Evolutionary conservation across 2,888 invertebrate genomes (phyloP).

Genomic region (Lymantria monacha): DNA sequence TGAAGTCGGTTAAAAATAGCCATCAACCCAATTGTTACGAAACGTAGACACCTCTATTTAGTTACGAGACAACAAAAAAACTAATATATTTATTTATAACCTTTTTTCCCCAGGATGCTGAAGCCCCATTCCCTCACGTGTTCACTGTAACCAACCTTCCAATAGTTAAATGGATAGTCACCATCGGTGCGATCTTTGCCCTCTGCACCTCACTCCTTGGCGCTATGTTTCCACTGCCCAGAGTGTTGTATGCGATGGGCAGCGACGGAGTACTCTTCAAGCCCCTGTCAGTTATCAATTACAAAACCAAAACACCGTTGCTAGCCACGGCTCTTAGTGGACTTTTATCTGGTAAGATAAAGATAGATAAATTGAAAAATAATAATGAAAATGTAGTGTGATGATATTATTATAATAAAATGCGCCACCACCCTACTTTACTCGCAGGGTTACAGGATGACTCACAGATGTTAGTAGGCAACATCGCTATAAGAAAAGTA

Average conservation of each 20-base stretch:
- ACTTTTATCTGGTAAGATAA: conserved; percentile 84
- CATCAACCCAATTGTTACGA: no score
- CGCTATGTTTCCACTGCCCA: conserved; percentile 93
- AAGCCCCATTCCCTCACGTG: conserved; percentile 94
- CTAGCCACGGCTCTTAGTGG: conserved; percentile 90
- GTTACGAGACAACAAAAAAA: neutral
- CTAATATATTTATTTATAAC: neutral
- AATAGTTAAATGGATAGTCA: conserved; percentile 93
- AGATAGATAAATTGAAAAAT: neutral
- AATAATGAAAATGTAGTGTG: no score
- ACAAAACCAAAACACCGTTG: conserved; percentile 89
- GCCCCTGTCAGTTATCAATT: conserved; percentile 85
- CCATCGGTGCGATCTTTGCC: conserved; percentile 95
- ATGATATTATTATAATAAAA: neutral
- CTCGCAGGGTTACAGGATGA: no score
- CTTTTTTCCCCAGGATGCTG: conserved; percentile 82
- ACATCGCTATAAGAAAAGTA: no score
- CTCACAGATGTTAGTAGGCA: no score
- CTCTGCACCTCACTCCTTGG: conserved; percentile 93
- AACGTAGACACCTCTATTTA: no score
- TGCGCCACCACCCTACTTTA: no score
- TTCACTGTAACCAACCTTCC: conserved; percentile 90
- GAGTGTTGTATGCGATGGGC: conserved; percentile 95
- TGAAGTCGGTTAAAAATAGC: no score
- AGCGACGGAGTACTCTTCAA: conserved; percentile 93